phyloP scores from a whole-genome alignment of 2,113 vertebrate genomes.

The Gila orcuttii region DNA sequence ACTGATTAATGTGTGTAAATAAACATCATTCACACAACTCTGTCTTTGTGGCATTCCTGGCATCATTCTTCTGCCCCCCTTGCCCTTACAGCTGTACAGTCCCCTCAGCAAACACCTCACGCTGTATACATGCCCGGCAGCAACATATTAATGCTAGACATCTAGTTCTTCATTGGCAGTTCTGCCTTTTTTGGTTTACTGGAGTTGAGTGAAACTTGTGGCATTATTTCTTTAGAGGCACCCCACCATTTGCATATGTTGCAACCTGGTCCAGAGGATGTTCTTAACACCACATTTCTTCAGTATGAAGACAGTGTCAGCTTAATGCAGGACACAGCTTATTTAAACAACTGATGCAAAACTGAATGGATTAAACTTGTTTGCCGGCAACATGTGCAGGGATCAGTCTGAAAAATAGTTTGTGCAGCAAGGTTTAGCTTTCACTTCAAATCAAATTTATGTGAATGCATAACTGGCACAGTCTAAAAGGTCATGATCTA shows the following conservation, averaged over 20 bases:
- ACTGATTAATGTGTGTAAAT: constrained; percentile 69
- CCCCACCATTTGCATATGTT: constrained; percentile 12
- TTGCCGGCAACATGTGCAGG: constrained; percentile 6
- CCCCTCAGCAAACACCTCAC: constrained; percentile 67
- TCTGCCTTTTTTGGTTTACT: constrained; percentile 63
- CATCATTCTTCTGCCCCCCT: constrained; percentile 42
- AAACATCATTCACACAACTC: constrained; percentile 71
- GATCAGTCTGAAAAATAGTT: not conserved
- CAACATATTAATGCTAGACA: constrained; percentile 69
- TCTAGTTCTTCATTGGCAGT: constrained; percentile 63
- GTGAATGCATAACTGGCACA: not conserved
- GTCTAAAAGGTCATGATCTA: not conserved
- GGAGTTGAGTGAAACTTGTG: constrained; percentile 68
- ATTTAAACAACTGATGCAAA: constrained; percentile 19
- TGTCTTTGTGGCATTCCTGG: constrained; percentile 66
- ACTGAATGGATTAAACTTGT: constrained; percentile 11
- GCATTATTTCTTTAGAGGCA: constrained; percentile 61
- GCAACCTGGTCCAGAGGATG: constrained; percentile 62
- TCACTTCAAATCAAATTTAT: not conserved
- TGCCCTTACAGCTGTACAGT: constrained; percentile 69
- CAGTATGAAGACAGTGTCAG: constrained; percentile 58
- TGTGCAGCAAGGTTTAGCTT: not conserved
- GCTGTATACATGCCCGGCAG: constrained; percentile 55
- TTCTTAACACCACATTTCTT: constrained; percentile 70
- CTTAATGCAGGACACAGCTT: constrained; percentile 47